Percentiles rank a stretch among this genome's conserved stretches.
Conservation (phyloP, 2,888 invertebrate species). For the Nineta flava region DNA sequence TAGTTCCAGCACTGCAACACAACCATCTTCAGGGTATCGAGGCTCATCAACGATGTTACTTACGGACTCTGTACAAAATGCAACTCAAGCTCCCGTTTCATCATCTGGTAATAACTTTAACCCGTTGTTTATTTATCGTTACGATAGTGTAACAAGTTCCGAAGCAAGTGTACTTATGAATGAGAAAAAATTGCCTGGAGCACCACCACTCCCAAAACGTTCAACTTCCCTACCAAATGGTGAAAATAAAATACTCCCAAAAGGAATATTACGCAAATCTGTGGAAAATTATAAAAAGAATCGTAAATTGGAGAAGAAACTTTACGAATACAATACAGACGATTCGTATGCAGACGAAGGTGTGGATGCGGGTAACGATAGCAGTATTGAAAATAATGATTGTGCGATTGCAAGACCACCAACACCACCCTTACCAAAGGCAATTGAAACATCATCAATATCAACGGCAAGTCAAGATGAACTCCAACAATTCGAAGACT, state of each 20-base stretch:
- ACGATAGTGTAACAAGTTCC: constrained; percentile 59
- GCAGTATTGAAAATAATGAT: constrained; percentile 40
- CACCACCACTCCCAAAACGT: constrained; percentile 48
- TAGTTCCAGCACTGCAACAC: constrained; percentile 56
- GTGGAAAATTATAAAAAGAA: constrained; percentile 35
- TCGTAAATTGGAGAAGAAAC: constrained; percentile 32
- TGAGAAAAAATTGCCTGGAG: constrained; percentile 28
- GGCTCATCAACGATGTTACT: constrained; percentile 72
- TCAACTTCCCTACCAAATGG: constrained; percentile 41
- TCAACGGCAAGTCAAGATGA: constrained; percentile 33
- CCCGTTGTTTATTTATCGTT: constrained; percentile 67
- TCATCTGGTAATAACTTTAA: constrained; percentile 45
- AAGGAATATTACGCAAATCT: constrained; percentile 53
- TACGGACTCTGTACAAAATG: constrained; percentile 57
- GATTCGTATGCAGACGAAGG: constrained; percentile 44
- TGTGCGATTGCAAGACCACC: constrained; percentile 34
- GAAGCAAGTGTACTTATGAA: constrained; percentile 50
- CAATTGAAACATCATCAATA: constrained; percentile 18
- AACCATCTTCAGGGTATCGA: constrained; percentile 73
- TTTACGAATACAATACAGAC: constrained; percentile 53
- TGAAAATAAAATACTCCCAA: constrained; percentile 45
- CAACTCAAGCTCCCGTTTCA: constrained; percentile 36
- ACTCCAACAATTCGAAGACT: constrained; percentile 51
- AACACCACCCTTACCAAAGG: constrained; percentile 36
- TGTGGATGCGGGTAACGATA: constrained; percentile 34